These are phyloP conservation scores for Zelleria hepariella DNA, from an alignment of 2,888 invertebrate genomes.

Conservation along the genomic window DNA sequence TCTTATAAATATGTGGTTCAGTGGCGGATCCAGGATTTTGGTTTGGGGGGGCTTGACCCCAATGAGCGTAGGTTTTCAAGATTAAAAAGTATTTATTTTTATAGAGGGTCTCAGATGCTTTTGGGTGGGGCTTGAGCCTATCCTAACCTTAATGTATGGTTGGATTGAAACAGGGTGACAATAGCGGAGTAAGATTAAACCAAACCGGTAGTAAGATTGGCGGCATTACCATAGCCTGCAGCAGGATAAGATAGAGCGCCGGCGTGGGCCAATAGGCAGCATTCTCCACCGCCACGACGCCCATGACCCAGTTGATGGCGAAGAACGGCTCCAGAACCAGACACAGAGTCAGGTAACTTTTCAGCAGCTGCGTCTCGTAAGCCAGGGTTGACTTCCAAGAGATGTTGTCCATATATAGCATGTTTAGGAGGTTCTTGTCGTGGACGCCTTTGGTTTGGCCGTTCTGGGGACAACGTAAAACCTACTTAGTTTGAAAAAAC, in stretches of 20 bases:
- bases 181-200: too few relatives aligned
- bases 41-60: too few relatives aligned
- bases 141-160: too few relatives aligned
- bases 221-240: conserved; percentile 66
- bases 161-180: too few relatives aligned
- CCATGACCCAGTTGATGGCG: conserved; percentile 81
- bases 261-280: conserved; percentile 74
- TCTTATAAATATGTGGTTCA: too few relatives aligned
- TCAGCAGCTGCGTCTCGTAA: conserved; percentile 70
- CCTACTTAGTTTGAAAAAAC: background rate
- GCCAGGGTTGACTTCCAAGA: conserved; percentile 62
- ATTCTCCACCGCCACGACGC: conserved; percentile 80
- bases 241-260: conserved; percentile 70
- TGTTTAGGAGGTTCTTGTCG: conserved; percentile 47
- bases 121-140: too few relatives aligned
- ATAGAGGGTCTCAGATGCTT: too few relatives aligned
- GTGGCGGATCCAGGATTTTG: too few relatives aligned
- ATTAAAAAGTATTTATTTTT: too few relatives aligned
- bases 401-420: conserved; percentile 60
- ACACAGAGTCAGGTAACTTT: conserved; percentile 73
- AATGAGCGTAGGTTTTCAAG: too few relatives aligned
- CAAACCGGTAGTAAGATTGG: too few relatives aligned
- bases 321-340: conserved; percentile 79
- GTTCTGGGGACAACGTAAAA: conserved; percentile 17
- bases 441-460: conserved; percentile 30